These are phyloP conservation scores for Eupithecia tripunctaria DNA, from an alignment of 2,888 invertebrate genomes.

Conservation along the genomic window DNA sequence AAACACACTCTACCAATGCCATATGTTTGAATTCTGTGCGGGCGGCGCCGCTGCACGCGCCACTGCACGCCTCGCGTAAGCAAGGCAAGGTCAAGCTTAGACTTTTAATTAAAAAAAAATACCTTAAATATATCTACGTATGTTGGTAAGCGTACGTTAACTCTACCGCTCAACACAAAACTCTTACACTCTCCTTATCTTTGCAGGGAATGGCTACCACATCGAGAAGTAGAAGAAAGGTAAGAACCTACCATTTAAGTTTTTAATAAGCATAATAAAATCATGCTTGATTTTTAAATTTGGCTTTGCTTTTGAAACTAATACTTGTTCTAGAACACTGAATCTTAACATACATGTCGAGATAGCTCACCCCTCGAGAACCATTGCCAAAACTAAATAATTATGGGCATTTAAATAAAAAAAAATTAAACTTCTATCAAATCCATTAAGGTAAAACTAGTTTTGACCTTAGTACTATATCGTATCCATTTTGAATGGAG, in stretches of 20 bases:
- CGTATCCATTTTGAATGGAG: no score
- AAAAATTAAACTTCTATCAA: neutral
- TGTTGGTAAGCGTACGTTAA: neutral
- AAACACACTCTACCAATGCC: no score
- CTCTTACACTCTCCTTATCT: slow-evolving; percentile 15
- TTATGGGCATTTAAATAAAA: neutral
- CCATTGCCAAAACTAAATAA: neutral
- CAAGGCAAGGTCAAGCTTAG: no score
- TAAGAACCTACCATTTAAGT: slow-evolving; percentile 43
- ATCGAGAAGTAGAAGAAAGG: slow-evolving; percentile 70
- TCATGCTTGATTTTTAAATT: no score
- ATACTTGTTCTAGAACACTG: neutral
- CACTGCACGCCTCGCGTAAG: no score
- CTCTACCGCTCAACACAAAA: neutral
- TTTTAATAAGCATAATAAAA: no score
- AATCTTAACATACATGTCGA: neutral
- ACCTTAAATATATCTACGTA: no score
- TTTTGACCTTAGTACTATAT: neutral
- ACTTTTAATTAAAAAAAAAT: no score
- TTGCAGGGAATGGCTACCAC: slow-evolving; percentile 79
- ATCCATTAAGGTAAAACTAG: neutral
- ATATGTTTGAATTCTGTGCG: no score
- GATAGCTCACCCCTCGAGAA: neutral
- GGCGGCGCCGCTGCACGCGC: no score
- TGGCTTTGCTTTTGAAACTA: neutral